phyloP scores from a whole-genome alignment of 2,113 vertebrate genomes.

The Peromyscus leucopus region DNA sequence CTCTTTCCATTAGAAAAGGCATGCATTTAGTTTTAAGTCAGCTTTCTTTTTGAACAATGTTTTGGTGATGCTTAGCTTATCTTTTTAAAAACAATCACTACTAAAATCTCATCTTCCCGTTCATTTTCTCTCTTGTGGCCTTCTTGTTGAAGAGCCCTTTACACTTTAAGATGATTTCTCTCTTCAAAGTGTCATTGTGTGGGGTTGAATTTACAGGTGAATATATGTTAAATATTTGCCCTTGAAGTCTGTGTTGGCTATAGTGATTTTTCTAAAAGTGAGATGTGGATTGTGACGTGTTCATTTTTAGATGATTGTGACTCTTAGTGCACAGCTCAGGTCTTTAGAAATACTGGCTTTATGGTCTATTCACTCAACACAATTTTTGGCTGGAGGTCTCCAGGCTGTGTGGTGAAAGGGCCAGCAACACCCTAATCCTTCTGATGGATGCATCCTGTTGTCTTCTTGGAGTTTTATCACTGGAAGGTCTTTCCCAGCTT shows the following conservation, averaged over 20 bases:
- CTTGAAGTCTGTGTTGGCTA: neutral
- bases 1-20: neutral
- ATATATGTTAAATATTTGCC: neutral
- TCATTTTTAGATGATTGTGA: neutral
- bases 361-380: neutral
- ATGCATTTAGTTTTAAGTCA: conserved; percentile 17
- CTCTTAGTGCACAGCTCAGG: neutral
- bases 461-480: neutral
- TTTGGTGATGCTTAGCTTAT: neutral
- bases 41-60: neutral
- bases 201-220: conserved; percentile 60
- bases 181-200: conserved; percentile 37
- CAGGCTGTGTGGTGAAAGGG: neutral
- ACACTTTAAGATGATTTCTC: conserved; percentile 46
- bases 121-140: conserved; percentile 46
- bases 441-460: neutral
- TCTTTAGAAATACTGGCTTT: neutral
- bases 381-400: neutral
- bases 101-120: neutral
- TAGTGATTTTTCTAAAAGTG: neutral
- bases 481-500: neutral
- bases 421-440: neutral
- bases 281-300: neutral
- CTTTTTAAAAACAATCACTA: neutral
- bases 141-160: conserved; percentile 48